Conservation (phyloP, 2,888 invertebrate genomes). For the Xanthorhoe spadicearia region DNA sequence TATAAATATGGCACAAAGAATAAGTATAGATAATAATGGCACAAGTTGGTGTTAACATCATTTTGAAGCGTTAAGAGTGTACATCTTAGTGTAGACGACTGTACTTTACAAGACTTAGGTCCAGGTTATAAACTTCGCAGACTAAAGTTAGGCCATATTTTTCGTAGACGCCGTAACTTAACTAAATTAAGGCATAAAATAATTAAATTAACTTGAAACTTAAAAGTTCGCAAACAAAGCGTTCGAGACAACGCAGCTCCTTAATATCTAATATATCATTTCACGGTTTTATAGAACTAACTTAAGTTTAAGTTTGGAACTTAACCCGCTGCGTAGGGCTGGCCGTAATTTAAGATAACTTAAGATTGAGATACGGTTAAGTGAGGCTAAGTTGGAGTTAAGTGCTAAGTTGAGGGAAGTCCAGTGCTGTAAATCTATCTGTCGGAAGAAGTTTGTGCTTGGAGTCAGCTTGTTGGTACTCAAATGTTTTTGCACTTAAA, state of each 20-base stretch:
- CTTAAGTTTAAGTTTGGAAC: constrained; percentile 65
- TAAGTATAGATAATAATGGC: no score
- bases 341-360: constrained; percentile 69
- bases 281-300: constrained; percentile 57
- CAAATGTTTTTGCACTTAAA: constrained; percentile 16
- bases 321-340: constrained; percentile 66
- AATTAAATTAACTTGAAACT: constrained; percentile 41
- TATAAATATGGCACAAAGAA: no score
- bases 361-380: constrained; percentile 72
- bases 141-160: constrained; percentile 18
- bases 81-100: background rate
- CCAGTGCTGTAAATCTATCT: constrained; percentile 50
- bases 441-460: constrained; percentile 21
- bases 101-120: background rate
- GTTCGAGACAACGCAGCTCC: constrained; percentile 31
- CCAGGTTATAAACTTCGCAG: background rate
- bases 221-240: constrained; percentile 38
- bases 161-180: constrained; percentile 27
- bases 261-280: constrained; percentile 59
- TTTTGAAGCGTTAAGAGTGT: no score
- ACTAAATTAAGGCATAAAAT: constrained; percentile 38
- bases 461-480: constrained; percentile 23
- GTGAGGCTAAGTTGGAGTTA: constrained; percentile 69
- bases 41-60: no score
- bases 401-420: constrained; percentile 63